These are phyloP conservation scores for Misgurnus mizolepis DNA, from an alignment of 2,113 vertebrate genomes.

Conservation along the genomic window DNA sequence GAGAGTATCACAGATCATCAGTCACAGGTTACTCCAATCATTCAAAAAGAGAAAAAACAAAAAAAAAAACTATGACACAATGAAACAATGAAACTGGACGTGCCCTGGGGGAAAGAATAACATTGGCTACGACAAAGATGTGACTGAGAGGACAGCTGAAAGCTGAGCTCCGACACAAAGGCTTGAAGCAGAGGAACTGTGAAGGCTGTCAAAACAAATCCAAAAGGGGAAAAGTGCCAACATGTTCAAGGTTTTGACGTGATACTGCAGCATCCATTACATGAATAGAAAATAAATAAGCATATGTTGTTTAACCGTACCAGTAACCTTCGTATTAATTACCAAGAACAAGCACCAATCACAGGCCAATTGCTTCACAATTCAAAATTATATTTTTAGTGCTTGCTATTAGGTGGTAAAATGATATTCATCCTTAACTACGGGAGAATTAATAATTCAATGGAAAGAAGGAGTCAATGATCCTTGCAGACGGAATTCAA, in stretches of 20 bases:
- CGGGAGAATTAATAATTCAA: constrained; percentile 48
- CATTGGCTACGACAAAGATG: constrained; percentile 8
- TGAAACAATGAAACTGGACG: not conserved
- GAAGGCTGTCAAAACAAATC: constrained; percentile 24
- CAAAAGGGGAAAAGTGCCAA: constrained; percentile 6
- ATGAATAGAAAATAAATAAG: constrained; percentile 26
- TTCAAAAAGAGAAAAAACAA: not conserved
- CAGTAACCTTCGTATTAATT: constrained; percentile 40
- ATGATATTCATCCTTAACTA: constrained; percentile 47
- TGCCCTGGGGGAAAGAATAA: constrained; percentile 3
- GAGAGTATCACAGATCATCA: constrained; percentile 38
- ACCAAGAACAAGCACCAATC: constrained; percentile 40
- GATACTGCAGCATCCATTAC: not conserved
- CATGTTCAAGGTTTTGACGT: constrained; percentile 10
- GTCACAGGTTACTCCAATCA: constrained; percentile 4
- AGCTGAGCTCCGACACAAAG: constrained; percentile 6
- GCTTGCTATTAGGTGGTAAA: constrained; percentile 26
- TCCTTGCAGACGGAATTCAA: constrained; percentile 49
- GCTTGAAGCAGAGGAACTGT: constrained; percentile 24
- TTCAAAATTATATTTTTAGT: constrained; percentile 40
- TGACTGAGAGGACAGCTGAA: constrained; percentile 21
- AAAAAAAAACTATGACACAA: not conserved
- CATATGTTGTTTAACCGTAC: constrained; percentile 33
- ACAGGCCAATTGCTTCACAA: constrained; percentile 22
- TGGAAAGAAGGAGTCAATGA: constrained; percentile 42